A percentile compares a stretch with the other conserved stretches of the same genome.
These are phyloP conservation scores for Euspilapteryx auroguttella DNA, from an alignment of 2,888 invertebrate species.

Conservation along the genomic window DNA sequence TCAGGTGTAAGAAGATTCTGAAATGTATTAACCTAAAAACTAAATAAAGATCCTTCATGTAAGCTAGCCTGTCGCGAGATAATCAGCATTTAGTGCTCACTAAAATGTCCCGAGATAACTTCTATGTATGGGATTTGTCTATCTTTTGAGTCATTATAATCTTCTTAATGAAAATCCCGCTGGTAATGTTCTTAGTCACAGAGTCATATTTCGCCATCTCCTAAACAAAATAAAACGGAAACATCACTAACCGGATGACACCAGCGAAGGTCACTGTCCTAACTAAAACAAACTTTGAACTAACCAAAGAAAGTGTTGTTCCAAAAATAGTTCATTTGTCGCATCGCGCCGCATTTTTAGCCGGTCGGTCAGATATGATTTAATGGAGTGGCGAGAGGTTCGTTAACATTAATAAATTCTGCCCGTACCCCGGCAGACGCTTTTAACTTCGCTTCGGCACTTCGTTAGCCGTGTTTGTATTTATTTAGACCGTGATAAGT, in stretches of 20 bases:
- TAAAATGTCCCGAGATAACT: too few relatives aligned
- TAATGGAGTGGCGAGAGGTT: conserved; percentile 43
- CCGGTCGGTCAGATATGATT: conserved; percentile 52
- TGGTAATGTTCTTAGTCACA: too few relatives aligned
- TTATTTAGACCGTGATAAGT: conserved; percentile 53
- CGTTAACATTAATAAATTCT: conserved; percentile 52
- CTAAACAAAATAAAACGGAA: too few relatives aligned
- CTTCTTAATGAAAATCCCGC: too few relatives aligned
- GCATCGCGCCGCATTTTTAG: conserved; percentile 38
- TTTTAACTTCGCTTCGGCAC: conserved; percentile 53
- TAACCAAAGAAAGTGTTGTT: conserved; percentile 14
- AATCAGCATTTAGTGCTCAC: too few relatives aligned
- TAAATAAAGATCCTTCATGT: too few relatives aligned
- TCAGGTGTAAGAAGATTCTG: too few relatives aligned
- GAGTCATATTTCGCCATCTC: too few relatives aligned
- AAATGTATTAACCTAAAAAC: too few relatives aligned
- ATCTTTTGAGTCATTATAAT: background rate
- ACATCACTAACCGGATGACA: too few relatives aligned
- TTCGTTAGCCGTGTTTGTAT: conserved; percentile 51
- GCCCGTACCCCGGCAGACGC: conserved; percentile 29
- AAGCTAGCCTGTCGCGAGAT: too few relatives aligned
- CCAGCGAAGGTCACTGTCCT: conserved; percentile 2
- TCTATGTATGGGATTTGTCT: conserved; percentile 2
- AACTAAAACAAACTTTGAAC: background rate
- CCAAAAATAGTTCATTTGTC: conserved; percentile 29